These are phyloP conservation scores for Solenodon paradoxus DNA, from an alignment of 2,113 vertebrate genomes.

Conservation along the genomic window DNA sequence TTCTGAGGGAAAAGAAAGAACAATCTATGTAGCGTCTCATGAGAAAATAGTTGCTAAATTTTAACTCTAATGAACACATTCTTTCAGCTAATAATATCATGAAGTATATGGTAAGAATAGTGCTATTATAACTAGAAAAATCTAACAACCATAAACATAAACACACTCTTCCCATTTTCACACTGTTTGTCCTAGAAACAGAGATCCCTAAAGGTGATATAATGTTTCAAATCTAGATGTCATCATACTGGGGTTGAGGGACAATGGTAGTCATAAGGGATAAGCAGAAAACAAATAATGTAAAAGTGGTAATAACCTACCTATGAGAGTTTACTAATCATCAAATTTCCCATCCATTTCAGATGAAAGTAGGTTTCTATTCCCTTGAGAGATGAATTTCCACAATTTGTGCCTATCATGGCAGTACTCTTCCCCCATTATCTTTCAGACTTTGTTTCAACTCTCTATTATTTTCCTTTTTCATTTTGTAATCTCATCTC, in stretches of 20 bases:
- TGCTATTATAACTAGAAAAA: not conserved
- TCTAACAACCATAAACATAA: not conserved
- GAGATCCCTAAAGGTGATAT: not conserved
- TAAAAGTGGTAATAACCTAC: not conserved
- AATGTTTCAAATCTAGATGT: not conserved
- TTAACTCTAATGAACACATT: slow-evolving; percentile 19
- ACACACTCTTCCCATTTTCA: not conserved
- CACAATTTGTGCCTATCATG: not conserved
- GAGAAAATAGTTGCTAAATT: slow-evolving; percentile 6
- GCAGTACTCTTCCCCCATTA: not conserved
- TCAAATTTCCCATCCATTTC: not conserved
- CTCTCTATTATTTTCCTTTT: not conserved
- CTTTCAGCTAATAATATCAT: not conserved
- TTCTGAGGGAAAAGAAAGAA: slow-evolving; percentile 1
- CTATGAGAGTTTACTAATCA: not conserved
- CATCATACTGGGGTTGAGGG: not conserved
- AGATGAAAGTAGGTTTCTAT: not conserved
- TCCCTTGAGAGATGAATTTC: not conserved
- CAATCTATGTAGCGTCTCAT: not conserved
- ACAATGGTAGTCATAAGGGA: not conserved
- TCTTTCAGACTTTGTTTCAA: not conserved
- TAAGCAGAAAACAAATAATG: not conserved
- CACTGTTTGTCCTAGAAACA: not conserved
- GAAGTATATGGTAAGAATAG: not conserved
- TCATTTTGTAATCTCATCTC: not conserved